phyloP scores from a whole-genome alignment of 1,140 invertebrate genomes.

The Brachionus calyciflorus region DNA sequence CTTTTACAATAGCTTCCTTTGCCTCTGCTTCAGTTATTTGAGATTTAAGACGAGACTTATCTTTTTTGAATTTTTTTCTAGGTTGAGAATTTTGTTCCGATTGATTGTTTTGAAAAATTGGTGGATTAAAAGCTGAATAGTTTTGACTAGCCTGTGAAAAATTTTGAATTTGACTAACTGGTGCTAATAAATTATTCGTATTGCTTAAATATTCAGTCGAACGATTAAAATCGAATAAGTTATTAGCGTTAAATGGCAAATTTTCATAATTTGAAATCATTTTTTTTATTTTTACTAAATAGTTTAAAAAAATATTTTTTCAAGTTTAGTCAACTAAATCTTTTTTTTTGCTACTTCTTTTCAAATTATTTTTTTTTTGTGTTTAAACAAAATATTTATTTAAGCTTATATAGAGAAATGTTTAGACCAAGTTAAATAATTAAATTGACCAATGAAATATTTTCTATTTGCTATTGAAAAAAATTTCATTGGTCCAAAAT shows the following conservation, averaged over 20 bases:
- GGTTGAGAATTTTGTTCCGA: not conserved
- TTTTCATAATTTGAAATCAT: conserved; percentile 41
- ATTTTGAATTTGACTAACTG: not conserved
- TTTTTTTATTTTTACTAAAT: conserved; percentile 21
- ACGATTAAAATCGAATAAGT: not conserved
- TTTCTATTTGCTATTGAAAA: not conserved
- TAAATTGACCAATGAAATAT: not conserved
- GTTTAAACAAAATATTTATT: conserved; percentile 40
- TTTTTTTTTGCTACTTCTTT: too few species aligned
- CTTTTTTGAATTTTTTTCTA: conserved; percentile 29
- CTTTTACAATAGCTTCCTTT: conserved; percentile 43
- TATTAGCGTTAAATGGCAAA: conserved; percentile 2
- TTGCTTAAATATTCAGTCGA: not conserved
- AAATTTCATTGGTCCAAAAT: conserved; percentile 2
- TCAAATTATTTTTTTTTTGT: too few species aligned
- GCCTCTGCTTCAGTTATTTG: conserved; percentile 44
- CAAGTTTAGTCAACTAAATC: too few species aligned
- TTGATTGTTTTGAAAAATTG: not conserved
- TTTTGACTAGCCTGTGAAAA: not conserved
- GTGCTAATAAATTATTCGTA: not conserved
- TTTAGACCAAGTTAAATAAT: not conserved
- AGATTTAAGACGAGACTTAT: conserved; percentile 29
- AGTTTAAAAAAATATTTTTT: conserved; percentile 40
- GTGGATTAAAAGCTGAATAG: not conserved
- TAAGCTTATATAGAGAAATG: conserved; percentile 31